These are phyloP conservation scores for Synchiropus splendidus DNA, from an alignment of 2,113 vertebrate species.

Conservation along the genomic window DNA sequence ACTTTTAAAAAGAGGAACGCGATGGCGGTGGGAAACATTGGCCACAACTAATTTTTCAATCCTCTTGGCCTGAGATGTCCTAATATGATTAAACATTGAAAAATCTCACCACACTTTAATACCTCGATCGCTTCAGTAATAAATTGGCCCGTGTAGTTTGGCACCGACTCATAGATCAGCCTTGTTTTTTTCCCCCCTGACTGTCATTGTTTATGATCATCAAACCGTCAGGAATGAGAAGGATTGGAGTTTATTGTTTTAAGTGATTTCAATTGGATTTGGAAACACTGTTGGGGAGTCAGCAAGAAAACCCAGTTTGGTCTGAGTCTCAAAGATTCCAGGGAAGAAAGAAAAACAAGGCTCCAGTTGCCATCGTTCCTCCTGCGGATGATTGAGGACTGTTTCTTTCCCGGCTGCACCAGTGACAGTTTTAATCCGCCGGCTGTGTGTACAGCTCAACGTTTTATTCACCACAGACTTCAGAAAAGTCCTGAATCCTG, in stretches of 20 bases:
- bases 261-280: slow-evolving; percentile 15
- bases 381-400: slow-evolving; percentile 23
- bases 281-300: slow-evolving; percentile 15
- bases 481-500: slow-evolving; percentile 16
- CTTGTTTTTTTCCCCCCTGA: slow-evolving; percentile 2
- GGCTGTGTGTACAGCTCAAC: slow-evolving; percentile 26
- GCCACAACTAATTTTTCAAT: slow-evolving; percentile 41
- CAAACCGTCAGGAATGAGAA: slow-evolving; percentile 7
- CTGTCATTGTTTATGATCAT: slow-evolving; percentile 9
- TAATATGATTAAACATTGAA: slow-evolving; percentile 9
- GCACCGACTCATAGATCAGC: neutral
- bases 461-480: slow-evolving; percentile 39
- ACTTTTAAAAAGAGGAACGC: slow-evolving; percentile 27
- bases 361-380: slow-evolving; percentile 19
- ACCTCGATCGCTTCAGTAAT: slow-evolving; percentile 3
- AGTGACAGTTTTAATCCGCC: slow-evolving; percentile 35
- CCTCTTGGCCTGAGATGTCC: slow-evolving; percentile 19
- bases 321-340: slow-evolving; percentile 12
- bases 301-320: slow-evolving; percentile 9
- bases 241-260: slow-evolving; percentile 14
- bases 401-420: slow-evolving; percentile 20
- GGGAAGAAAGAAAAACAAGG: slow-evolving; percentile 19
- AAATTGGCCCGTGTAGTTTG: slow-evolving; percentile 7
- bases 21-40: slow-evolving; percentile 45
- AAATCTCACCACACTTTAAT: neutral